These are phyloP conservation scores for Holothuria scabra DNA, from an alignment of 53 echinoderm and acorn worm genomes.

Conservation along the genomic window DNA sequence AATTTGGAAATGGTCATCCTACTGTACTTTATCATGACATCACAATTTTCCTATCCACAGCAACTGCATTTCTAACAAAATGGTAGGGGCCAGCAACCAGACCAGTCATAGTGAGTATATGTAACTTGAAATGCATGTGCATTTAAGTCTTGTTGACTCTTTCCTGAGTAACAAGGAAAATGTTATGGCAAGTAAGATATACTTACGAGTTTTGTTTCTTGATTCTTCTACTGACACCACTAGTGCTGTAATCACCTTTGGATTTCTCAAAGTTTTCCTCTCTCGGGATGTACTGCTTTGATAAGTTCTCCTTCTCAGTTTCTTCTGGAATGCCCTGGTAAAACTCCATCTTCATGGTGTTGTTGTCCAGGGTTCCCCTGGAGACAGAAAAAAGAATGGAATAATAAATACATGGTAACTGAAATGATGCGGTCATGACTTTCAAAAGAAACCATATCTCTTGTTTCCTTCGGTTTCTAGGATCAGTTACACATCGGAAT, in stretches of 20 bases:
- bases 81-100: too few relatives aligned
- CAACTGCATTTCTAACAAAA: too few relatives aligned
- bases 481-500: too few relatives aligned
- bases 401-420: neutral
- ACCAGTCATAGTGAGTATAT: too few relatives aligned
- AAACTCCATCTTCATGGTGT: slow-evolving; percentile 42
- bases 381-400: neutral
- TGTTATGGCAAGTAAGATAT: too few relatives aligned
- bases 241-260: neutral
- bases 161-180: too few relatives aligned
- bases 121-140: too few relatives aligned
- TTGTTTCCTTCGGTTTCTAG: too few relatives aligned
- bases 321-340: slow-evolving; percentile 44
- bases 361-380: slow-evolving; percentile 48
- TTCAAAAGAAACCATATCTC: neutral
- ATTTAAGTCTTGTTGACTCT: too few relatives aligned
- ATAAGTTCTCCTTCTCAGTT: slow-evolving; percentile 15
- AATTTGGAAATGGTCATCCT: too few relatives aligned
- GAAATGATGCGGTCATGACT: neutral
- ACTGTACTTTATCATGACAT: too few relatives aligned
- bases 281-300: slow-evolving; percentile 29
- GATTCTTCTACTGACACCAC: slow-evolving; percentile 41
- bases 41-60: too few relatives aligned
- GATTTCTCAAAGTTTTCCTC: slow-evolving; percentile 47
- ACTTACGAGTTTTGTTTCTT: slow-evolving; percentile 50